phyloP scores from a whole-genome alignment of 2,797 vertebrate species.

The Myotis vivesi region DNA sequence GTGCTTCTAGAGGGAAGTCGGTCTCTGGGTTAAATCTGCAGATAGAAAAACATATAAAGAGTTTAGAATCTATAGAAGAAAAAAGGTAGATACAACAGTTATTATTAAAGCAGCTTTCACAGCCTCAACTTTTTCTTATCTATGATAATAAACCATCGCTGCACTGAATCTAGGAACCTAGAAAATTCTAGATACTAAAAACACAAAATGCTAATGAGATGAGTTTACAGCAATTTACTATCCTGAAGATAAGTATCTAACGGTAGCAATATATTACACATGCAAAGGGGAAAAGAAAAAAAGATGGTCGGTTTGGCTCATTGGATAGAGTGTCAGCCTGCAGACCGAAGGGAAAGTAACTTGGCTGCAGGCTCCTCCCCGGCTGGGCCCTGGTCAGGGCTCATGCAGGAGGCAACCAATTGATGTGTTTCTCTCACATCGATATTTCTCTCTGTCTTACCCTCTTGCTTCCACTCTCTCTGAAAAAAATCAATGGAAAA shows the following conservation, averaged over 20 bases:
- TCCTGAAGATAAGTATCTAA: background rate
- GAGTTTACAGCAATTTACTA: background rate
- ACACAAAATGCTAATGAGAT: background rate
- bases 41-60: constrained; percentile 29
- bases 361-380: too few species aligned
- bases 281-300: too few species aligned
- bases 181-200: background rate
- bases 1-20: constrained; percentile 46
- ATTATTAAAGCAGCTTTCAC: background rate
- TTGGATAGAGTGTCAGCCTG: too few species aligned
- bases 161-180: background rate
- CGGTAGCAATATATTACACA: background rate
- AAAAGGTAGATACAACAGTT: background rate
- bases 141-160: background rate
- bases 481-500: too few species aligned
- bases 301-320: too few species aligned
- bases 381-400: too few species aligned
- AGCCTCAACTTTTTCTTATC: background rate
- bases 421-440: too few species aligned
- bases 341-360: too few species aligned
- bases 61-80: constrained; percentile 34
- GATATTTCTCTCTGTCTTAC: too few species aligned
- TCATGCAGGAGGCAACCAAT: too few species aligned
- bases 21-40: constrained; percentile 76
- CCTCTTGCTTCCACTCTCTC: too few species aligned